A percentile compares a stretch with the other conserved stretches of the same genome.
phyloP scores from a whole-genome alignment of 2,797 vertebrate genomes.

The Eidolon dupreanum region DNA sequence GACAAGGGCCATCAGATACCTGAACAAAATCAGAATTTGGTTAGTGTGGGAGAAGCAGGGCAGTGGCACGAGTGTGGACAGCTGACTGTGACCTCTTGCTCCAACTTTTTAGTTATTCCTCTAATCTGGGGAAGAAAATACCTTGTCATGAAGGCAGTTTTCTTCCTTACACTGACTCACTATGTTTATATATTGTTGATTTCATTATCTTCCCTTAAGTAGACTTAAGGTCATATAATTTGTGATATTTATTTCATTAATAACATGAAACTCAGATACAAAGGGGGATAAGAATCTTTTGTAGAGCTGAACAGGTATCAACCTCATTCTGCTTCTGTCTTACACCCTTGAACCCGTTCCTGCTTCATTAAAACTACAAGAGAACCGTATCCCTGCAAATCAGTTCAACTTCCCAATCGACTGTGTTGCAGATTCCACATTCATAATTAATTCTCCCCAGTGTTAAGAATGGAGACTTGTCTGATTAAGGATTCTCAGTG shows the following conservation, averaged over 20 bases:
- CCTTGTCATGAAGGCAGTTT: not conserved
- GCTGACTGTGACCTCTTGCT: not conserved
- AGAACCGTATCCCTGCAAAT: not conserved
- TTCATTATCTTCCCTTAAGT: not conserved
- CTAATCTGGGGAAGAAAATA: not conserved
- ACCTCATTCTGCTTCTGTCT: not conserved
- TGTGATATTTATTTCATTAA: slow-evolving; percentile 17
- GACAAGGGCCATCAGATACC: no score
- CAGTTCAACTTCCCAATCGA: not conserved
- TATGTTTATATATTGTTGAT: not conserved
- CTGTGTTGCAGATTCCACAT: slow-evolving; percentile 52
- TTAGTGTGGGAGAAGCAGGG: not conserved
- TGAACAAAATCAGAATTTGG: not conserved
- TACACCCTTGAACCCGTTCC: not conserved
- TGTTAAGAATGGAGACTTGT: not conserved
- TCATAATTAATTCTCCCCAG: slow-evolving; percentile 55
- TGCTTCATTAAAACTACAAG: slow-evolving; percentile 54
- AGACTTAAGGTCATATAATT: not conserved
- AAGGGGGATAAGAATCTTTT: not conserved
- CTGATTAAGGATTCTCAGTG: slow-evolving; percentile 58
- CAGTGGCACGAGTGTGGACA: not conserved
- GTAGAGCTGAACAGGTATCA: not conserved
- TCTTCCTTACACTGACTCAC: not conserved
- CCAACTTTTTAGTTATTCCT: not conserved
- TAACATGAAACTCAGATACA: not conserved